Percentiles rank a stretch among this genome's conserved stretches.
Conservation (phyloP, 2,797 vertebrate species). For the Acomys russatus region DNA sequence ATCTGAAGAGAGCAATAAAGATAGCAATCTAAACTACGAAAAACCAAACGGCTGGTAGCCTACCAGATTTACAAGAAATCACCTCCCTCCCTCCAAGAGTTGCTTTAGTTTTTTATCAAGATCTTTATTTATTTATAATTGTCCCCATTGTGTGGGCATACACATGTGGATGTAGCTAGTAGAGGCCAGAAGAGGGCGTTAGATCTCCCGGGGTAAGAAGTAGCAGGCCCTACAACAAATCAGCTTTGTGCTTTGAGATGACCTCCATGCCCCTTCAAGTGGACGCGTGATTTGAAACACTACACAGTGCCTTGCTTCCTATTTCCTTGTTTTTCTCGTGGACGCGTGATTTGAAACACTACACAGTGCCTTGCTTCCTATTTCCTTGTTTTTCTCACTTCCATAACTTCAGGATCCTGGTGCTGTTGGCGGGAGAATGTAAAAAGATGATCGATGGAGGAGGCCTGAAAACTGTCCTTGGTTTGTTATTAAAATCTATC, state of each 20-base stretch:
- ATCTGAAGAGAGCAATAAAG: neutral
- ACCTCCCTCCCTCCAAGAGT: neutral
- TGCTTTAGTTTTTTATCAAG: neutral
- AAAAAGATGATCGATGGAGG: neutral
- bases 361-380: neutral
- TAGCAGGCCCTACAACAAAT: too few relatives aligned
- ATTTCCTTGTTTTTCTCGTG: neutral
- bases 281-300: neutral
- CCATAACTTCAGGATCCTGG: neutral
- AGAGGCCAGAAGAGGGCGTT: neutral
- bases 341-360: slow-evolving; percentile 10
- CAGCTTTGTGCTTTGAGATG: neutral
- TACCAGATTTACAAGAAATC: neutral
- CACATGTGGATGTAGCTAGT: neutral
- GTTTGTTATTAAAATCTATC: neutral
- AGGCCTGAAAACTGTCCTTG: neutral
- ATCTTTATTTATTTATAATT: neutral
- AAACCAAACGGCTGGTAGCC: slow-evolving; percentile 7
- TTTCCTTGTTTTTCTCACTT: neutral
- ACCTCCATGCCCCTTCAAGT: neutral
- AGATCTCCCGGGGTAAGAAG: neutral
- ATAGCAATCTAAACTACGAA: neutral
- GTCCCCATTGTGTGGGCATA: neutral
- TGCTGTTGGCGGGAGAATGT: neutral
- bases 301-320: neutral